These are phyloP conservation scores for Cryptosula pallasiana DNA, from an alignment of 2,888 invertebrate genomes.

Conservation along the genomic window DNA sequence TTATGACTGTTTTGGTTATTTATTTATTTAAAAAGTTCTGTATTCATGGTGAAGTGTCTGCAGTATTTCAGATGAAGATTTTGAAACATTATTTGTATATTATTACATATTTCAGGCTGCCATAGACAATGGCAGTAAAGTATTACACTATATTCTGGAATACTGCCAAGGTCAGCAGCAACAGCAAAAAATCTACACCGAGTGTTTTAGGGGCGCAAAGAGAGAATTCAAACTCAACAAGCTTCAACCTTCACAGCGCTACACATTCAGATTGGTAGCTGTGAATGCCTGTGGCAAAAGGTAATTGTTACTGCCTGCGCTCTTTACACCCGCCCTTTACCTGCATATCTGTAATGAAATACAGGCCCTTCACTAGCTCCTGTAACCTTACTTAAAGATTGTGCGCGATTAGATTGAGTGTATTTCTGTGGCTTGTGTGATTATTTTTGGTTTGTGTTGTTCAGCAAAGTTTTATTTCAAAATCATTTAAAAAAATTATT, in stretches of 20 bases:
- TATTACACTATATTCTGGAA: conserved; percentile 72
- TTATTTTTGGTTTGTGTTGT: too few species aligned
- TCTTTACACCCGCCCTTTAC: not conserved
- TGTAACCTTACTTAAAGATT: not conserved
- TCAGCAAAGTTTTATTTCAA: too few species aligned
- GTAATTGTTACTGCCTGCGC: conserved; percentile 35
- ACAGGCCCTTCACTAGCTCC: not conserved
- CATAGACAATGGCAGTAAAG: conserved; percentile 73
- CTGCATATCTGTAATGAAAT: too few species aligned
- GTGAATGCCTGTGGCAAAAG: conserved; percentile 72
- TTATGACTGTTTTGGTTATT: too few species aligned
- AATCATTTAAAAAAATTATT: too few species aligned
- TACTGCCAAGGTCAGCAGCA: conserved; percentile 54
- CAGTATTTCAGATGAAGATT: too few species aligned
- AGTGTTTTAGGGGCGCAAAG: conserved; percentile 67
- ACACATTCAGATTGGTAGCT: conserved; percentile 76
- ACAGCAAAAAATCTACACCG: conserved; percentile 58
- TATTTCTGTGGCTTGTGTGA: too few species aligned
- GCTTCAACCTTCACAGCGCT: conserved; percentile 72
- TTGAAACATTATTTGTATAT: too few species aligned
- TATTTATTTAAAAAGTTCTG: too few species aligned
- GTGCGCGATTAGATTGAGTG: too few species aligned
- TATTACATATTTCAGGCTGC: conserved; percentile 60
- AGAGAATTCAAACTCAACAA: conserved; percentile 72
- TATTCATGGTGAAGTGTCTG: too few species aligned